Conservation (phyloP, 2,888 invertebrate genomes). For the Graphium colonna region DNA sequence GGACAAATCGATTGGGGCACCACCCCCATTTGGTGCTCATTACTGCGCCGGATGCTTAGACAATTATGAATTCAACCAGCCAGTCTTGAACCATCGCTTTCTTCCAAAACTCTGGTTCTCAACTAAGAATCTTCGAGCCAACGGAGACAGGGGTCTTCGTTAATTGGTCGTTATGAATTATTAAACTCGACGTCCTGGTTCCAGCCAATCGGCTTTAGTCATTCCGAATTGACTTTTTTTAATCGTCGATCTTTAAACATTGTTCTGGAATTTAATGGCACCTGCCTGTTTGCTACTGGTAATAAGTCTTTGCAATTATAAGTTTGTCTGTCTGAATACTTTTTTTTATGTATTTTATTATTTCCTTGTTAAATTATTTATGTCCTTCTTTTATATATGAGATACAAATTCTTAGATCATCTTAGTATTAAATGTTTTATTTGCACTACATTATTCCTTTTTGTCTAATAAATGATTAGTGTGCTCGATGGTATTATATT, state of each 20-base stretch:
- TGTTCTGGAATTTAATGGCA: too few species aligned
- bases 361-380: too few species aligned
- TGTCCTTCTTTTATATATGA: too few species aligned
- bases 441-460: too few species aligned
- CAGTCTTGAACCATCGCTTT: conserved; percentile 49
- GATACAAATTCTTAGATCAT: too few species aligned
- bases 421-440: too few species aligned
- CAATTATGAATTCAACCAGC: conserved; percentile 67
- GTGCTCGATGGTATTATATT: too few species aligned
- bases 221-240: conserved; percentile 19
- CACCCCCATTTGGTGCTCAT: conserved; percentile 76
- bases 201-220: conserved; percentile 19
- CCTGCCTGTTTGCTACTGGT: too few species aligned
- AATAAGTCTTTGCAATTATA: not conserved
- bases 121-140: not conserved
- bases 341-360: not conserved
- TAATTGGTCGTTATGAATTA: conserved; percentile 31
- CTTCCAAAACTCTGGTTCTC: conserved; percentile 31
- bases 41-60: conserved; percentile 63
- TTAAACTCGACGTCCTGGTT: conserved; percentile 49
- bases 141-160: conserved; percentile 12
- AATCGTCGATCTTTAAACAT: not conserved
- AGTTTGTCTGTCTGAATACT: not conserved
- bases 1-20: conserved; percentile 68
- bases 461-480: too few species aligned